Evolutionary conservation across 2,113 vertebrate species (phyloP).

Genomic region (Illadopsis cleaveri): DNA sequence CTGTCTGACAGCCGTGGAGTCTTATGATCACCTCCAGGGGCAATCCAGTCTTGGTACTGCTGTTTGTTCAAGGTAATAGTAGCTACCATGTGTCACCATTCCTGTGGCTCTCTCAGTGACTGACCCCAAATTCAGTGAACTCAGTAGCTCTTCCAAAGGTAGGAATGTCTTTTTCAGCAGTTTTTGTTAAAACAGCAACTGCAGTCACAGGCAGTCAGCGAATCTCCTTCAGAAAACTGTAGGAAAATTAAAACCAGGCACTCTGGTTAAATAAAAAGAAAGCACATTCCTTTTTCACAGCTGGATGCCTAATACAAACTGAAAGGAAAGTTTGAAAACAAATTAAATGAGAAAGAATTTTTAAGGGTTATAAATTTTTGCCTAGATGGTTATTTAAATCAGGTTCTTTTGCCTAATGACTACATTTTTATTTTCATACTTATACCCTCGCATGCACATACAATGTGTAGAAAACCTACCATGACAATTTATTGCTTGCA

Average conservation of each 20-base stretch:
- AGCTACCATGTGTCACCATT: neutral
- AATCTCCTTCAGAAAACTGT: neutral
- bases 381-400: neutral
- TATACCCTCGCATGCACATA: neutral
- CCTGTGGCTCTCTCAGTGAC: neutral
- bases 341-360: neutral
- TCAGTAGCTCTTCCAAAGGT: neutral
- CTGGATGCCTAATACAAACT: neutral
- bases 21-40: neutral
- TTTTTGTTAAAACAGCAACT: neutral
- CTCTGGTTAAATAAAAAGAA: neutral
- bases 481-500: neutral
- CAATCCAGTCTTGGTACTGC: neutral
- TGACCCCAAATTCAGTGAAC: neutral
- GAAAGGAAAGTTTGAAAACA: neutral
- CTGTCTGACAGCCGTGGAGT: neutral
- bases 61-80: neutral
- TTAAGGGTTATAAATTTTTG: neutral
- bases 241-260: neutral
- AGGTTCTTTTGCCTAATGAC: neutral
- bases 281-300: neutral
- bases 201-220: neutral
- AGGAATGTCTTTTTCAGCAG: neutral
- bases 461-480: neutral
- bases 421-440: neutral